phyloP scores from a whole-genome alignment of 2,888 invertebrate species.

The Augiades crinisus region DNA sequence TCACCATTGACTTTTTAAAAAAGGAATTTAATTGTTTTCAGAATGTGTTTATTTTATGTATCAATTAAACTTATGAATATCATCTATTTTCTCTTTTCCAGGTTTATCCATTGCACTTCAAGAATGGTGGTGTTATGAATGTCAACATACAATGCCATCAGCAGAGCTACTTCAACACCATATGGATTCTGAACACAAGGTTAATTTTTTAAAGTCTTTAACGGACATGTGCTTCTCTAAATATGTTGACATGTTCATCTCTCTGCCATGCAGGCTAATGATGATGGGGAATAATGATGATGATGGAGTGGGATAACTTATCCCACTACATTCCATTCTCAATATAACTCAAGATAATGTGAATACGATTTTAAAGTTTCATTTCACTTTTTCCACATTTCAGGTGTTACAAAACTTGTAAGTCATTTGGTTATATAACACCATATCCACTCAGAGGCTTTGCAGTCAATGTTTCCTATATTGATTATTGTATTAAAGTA shows the following conservation, averaged over 20 bases:
- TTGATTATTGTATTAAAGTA: neutral
- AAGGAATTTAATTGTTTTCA: neutral
- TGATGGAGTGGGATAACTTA: too few species aligned
- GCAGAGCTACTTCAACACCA: constrained; percentile 44
- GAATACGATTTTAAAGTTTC: too few species aligned
- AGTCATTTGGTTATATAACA: neutral
- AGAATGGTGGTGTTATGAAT: constrained; percentile 53
- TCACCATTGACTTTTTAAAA: too few species aligned
- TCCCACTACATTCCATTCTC: too few species aligned
- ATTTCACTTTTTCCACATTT: too few species aligned
- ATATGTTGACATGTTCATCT: too few species aligned
- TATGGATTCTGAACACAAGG: constrained; percentile 45
- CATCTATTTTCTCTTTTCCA: constrained; percentile 28
- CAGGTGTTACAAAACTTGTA: constrained; percentile 9
- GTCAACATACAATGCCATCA: constrained; percentile 42
- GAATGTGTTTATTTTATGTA: constrained; percentile 7
- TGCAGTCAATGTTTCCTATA: neutral
- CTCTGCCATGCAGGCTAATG: too few species aligned
- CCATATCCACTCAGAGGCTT: too few species aligned
- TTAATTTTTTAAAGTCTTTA: constrained; percentile 29
- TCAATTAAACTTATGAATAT: too few species aligned
- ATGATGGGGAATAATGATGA: too few species aligned
- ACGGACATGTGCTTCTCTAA: too few species aligned
- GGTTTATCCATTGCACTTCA: constrained; percentile 34
- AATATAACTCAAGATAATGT: too few species aligned